Base-by-base conservation (phyloP, 1,140 invertebrate species). In the Drosophila truncata region DNA sequence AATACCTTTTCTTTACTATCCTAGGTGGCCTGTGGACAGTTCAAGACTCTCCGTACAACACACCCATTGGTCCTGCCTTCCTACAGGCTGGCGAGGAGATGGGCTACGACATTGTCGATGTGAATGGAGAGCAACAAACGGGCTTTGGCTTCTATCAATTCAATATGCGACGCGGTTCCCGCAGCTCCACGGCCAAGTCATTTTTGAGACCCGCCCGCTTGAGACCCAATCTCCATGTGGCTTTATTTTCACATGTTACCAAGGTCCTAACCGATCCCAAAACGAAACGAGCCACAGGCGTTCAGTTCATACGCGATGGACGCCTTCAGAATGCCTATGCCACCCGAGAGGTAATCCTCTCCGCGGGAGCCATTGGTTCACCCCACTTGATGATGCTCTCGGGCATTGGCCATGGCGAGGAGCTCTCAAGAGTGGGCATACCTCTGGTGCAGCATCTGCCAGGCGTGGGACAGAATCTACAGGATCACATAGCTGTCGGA, bases 41-140 rank as follows among this genome's bases (percentile, higher is more conserved):
- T 0, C 96, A 97, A 93, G 96, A 97, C 67, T 93, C 95, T 0
- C 97, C 97, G 0, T 97, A 96, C 93, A 95, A 96, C 65, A 97
- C 97, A 0, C 97, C 97, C 1, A 92, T 97, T 16, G 97, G 96
- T 0, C 93, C 95, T n/a, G 95, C 96, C 0, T 97, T 97, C 87
- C 93, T 98, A 1, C 96, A 98, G 94, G 97, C 98, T 0, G 98
- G 96, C 37, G 94, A 97, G 91, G 97, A 99, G 92, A 97, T 98
- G 95, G 98, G 98, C 42, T 97, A 97, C 93, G 96, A 97, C 47
- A 95, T 97, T 9, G 81, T 95, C 0, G 95, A 96, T 91, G 93
- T 97, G 52, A 97, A 98, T 92, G 95, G 97, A 9, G 95, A 95
- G 1, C 94, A 96, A 76, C 97, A 97, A 90, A 97, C 96, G 0